Conservation (phyloP, 2,113 vertebrate genomes). For the Pteruthius melanotis region DNA sequence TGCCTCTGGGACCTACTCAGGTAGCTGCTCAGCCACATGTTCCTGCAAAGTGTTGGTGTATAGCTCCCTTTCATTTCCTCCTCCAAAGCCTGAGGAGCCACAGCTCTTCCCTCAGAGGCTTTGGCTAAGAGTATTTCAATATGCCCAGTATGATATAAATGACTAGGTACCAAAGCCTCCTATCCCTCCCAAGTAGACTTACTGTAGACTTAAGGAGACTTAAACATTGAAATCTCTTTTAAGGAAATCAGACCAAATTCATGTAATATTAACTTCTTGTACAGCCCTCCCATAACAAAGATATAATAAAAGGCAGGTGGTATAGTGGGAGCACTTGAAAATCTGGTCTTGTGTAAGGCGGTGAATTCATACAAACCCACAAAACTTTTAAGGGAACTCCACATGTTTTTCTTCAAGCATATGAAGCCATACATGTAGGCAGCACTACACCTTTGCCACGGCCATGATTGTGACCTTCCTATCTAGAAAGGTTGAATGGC, state of each 20-base stretch:
- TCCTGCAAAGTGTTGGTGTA: rapidly evolving
- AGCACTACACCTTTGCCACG: background rate
- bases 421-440: background rate
- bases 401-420: background rate
- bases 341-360: background rate
- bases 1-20: background rate
- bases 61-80: background rate
- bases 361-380: background rate
- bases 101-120: background rate
- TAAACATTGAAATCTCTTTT: background rate
- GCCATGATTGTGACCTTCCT: background rate
- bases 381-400: background rate
- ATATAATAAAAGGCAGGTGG: background rate
- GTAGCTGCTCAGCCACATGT: background rate
- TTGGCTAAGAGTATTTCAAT: background rate
- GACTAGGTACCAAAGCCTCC: background rate
- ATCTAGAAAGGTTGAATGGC: background rate
- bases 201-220: background rate
- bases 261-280: background rate
- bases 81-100: background rate
- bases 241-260: background rate
- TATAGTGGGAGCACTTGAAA: background rate
- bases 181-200: background rate
- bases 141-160: background rate
- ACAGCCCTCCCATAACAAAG: background rate